Evolutionary conservation across 2,113 vertebrate species (phyloP).

Genomic region (Lontra canadensis): DNA sequence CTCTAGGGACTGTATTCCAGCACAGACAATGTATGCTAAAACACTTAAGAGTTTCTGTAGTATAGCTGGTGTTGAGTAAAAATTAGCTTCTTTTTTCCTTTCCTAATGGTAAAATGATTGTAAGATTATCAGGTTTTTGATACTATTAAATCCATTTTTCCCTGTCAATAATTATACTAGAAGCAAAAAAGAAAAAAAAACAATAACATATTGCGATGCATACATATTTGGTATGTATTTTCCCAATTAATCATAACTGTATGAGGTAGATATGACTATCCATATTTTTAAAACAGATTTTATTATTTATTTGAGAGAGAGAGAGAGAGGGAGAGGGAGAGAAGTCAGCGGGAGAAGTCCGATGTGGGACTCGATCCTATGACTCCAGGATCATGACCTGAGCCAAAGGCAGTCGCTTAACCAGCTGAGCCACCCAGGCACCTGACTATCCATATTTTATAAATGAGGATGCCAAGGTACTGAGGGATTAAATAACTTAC

Average conservation of each 20-base stretch:
- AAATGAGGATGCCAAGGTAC: neutral
- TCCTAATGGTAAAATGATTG: neutral
- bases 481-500: neutral
- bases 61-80: neutral
- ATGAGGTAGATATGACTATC: neutral
- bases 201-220: neutral
- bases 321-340: no score
- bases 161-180: neutral
- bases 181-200: conserved; percentile 6
- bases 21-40: neutral
- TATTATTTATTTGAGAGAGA: no score
- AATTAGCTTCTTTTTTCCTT: neutral
- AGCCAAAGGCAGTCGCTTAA: no score
- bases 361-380: no score
- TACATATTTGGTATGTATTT: neutral
- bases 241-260: neutral
- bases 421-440: no score
- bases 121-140: conserved; percentile 20
- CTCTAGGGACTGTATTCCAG: neutral
- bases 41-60: neutral
- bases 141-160: neutral
- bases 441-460: neutral
- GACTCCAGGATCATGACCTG: no score
- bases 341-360: no score
- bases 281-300: neutral